phyloP scores from a whole-genome alignment of 2,888 invertebrate species.

The Tachina grossa region DNA sequence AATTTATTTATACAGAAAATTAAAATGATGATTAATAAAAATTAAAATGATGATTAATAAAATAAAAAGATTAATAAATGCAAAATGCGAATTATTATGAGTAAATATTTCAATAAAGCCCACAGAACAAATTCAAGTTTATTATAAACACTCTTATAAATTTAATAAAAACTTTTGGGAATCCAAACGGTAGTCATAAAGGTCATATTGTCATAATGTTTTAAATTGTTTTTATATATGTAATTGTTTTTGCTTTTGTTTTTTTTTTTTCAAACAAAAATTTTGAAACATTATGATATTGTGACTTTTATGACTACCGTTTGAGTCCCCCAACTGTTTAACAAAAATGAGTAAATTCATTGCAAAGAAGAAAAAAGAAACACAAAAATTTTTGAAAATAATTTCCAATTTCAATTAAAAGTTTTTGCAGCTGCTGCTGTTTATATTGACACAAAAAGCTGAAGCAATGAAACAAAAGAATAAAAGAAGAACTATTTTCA shows the following conservation, averaged over 20 bases:
- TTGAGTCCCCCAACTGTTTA: neutral
- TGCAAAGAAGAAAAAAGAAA: neutral
- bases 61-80: constrained; percentile 24
- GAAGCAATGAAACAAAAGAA: neutral
- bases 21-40: constrained; percentile 46
- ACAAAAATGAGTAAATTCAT: constrained; percentile 2
- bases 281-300: too few relatives aligned
- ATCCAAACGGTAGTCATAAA: too few relatives aligned
- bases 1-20: neutral
- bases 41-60: constrained; percentile 41
- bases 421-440: constrained; percentile 55
- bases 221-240: too few relatives aligned
- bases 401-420: constrained; percentile 43
- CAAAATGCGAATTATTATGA: constrained; percentile 25
- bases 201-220: too few relatives aligned
- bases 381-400: neutral
- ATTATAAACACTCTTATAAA: neutral
- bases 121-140: neutral
- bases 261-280: too few relatives aligned
- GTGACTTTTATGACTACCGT: too few relatives aligned
- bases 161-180: neutral
- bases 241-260: too few relatives aligned
- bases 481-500: constrained; percentile 22
- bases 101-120: neutral
- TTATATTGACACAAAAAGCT: constrained; percentile 28